Percentiles rank a stretch among this genome's conserved stretches.
Conservation (phyloP, 2,888 invertebrate species). For the Fabriciana adippe region DNA sequence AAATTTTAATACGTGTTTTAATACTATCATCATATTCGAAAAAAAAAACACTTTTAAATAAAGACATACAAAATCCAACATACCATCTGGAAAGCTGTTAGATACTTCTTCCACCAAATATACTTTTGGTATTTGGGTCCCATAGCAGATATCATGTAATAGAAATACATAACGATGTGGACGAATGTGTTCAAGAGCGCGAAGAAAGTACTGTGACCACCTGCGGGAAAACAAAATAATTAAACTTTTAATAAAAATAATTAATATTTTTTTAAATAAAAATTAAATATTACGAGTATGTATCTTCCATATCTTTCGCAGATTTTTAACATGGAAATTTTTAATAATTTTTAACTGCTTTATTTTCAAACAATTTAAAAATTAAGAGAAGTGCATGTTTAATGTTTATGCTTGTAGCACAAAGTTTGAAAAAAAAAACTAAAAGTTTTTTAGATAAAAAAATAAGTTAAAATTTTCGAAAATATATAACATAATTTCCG, state of each 20-base stretch:
- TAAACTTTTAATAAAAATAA: background rate
- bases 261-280: no score
- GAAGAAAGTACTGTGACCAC: constrained; percentile 98
- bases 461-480: no score
- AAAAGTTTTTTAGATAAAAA: no score
- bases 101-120: constrained; percentile 99
- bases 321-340: no score
- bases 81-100: constrained; percentile 97
- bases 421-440: no score
- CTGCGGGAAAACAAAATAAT: constrained; percentile 69
- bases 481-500: no score
- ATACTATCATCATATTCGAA: background rate
- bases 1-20: background rate
- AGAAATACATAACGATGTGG: constrained; percentile 98
- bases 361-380: no score
- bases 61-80: constrained; percentile 44
- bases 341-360: no score
- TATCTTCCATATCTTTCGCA: no score
- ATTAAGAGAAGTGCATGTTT: no score
- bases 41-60: background rate
- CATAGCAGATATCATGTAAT: constrained; percentile 97
- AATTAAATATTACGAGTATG: no score
- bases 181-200: constrained; percentile 96
- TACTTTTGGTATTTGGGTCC: constrained; percentile 96
- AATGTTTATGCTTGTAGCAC: no score